A percentile compares a stretch with the other conserved stretches of the same genome.
Conservation (phyloP, 2,113 vertebrate genomes). For the Tyrannus savana region DNA sequence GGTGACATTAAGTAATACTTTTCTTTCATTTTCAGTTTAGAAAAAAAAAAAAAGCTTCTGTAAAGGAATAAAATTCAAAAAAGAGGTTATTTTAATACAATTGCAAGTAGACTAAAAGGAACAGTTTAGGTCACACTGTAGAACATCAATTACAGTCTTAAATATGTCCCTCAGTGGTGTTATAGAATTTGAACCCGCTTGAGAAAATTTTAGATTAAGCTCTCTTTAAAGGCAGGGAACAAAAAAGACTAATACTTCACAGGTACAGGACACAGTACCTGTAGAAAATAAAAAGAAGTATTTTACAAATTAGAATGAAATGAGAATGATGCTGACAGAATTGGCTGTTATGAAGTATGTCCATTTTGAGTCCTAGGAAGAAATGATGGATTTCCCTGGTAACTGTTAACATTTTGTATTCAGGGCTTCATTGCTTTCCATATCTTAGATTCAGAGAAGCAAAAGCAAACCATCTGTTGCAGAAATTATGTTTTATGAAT, state of each 20-base stretch:
- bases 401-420: background rate
- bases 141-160: background rate
- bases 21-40: slow-evolving; percentile 26
- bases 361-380: background rate
- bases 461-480: background rate
- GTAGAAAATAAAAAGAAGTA: background rate
- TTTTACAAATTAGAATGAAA: slow-evolving; percentile 17
- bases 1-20: slow-evolving; percentile 37
- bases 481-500: slow-evolving; percentile 2
- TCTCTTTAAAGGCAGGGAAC: slow-evolving; percentile 15
- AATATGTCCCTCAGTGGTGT: background rate
- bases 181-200: background rate
- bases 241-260: slow-evolving; percentile 8
- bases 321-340: background rate
- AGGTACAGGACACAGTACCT: background rate
- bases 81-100: background rate
- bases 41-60: background rate
- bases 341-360: background rate
- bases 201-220: slow-evolving; percentile 16
- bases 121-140: background rate
- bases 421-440: background rate
- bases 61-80: slow-evolving; percentile 27
- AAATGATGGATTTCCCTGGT: background rate
- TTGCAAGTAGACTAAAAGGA: background rate
- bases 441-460: background rate